Evolutionary conservation across 2,888 invertebrate species (phyloP).

Genomic region (Ganaspis brasiliensis): DNA sequence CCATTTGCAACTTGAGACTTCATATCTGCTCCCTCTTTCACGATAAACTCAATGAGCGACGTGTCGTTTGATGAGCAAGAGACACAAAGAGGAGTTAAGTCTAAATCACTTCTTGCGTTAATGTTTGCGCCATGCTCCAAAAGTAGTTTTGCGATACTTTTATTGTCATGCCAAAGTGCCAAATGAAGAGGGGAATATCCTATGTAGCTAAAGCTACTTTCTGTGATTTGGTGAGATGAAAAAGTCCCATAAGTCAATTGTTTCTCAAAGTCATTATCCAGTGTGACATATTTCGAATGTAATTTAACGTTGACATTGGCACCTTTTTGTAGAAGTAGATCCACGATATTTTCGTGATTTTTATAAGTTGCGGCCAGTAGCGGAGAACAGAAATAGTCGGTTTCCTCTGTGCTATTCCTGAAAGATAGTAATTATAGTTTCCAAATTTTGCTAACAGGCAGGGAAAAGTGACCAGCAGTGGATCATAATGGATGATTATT

Average conservation of each 20-base stretch:
- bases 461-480: too few relatives aligned
- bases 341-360: not conserved
- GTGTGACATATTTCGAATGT: not conserved
- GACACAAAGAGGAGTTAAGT: not conserved
- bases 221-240: not conserved
- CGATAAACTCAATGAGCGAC: not conserved
- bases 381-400: not conserved
- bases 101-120: not conserved
- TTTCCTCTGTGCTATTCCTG: too few relatives aligned
- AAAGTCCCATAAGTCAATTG: not conserved
- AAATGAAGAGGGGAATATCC: not conserved
- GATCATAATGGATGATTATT: too few relatives aligned
- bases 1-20: not conserved
- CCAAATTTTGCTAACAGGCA: too few relatives aligned
- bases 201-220: too few relatives aligned
- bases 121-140: not conserved
- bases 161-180: not conserved
- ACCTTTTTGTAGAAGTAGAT: not conserved
- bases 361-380: not conserved
- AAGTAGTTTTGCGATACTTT: not conserved
- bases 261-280: not conserved
- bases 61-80: not conserved
- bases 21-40: not conserved
- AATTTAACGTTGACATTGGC: slow-evolving; percentile 1
- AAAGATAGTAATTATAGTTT: too few relatives aligned